phyloP scores from a whole-genome alignment of 2,113 vertebrate species.

The Hyperopisus bebe region DNA sequence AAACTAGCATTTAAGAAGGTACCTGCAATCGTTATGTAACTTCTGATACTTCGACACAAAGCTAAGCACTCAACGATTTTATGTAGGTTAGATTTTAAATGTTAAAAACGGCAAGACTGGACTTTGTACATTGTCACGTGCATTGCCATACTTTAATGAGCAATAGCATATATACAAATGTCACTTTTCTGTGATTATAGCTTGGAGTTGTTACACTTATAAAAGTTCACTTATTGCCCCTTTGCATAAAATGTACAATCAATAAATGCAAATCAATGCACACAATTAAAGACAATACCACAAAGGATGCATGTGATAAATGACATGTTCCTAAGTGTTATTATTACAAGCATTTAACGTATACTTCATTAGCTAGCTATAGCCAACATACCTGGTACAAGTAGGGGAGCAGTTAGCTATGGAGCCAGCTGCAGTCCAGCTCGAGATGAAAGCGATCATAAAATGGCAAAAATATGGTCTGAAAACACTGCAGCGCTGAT shows the following conservation, averaged over 20 bases:
- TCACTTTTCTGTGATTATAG: background rate
- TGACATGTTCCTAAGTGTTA: background rate
- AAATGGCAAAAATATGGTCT: constrained; percentile 40
- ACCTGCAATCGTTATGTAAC: background rate
- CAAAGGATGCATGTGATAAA: background rate
- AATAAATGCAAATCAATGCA: background rate
- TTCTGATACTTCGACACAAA: background rate
- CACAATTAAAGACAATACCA: constrained; percentile 18
- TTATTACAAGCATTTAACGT: constrained; percentile 10
- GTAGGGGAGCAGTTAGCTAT: constrained; percentile 37
- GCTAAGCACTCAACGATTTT: background rate
- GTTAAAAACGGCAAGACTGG: background rate
- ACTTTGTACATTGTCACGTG: background rate
- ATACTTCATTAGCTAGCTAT: background rate
- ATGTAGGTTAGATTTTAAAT: background rate
- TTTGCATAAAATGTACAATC: background rate
- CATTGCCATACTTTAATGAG: background rate
- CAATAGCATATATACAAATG: background rate
- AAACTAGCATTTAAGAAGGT: background rate
- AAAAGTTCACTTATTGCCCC: constrained; percentile 6
- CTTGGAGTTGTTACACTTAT: background rate
- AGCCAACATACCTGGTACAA: constrained; percentile 57
- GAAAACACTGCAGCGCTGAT: constrained; percentile 27
- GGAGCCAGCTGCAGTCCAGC: constrained; percentile 58
- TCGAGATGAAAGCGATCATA: constrained; percentile 49